A percentile compares a stretch with the other conserved stretches of the same genome.
These are phyloP conservation scores for Macrocentrus cingulum DNA, from an alignment of 1,140 invertebrate species.

Conservation along the genomic window DNA sequence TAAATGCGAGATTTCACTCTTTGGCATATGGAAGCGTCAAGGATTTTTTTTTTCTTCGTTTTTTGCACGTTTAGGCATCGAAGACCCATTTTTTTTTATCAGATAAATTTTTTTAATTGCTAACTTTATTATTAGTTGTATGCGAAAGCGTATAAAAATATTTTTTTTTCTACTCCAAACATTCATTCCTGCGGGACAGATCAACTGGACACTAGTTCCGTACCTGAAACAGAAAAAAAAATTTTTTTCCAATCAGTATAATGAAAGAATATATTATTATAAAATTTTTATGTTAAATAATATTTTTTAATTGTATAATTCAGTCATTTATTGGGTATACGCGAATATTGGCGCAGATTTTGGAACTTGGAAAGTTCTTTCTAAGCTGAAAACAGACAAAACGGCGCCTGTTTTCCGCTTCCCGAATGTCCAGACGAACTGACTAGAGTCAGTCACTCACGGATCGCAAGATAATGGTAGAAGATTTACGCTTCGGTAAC, in stretches of 20 bases:
- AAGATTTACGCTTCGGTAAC: slow-evolving; percentile 36
- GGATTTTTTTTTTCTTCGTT: slow-evolving; percentile 24
- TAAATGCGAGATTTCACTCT: no score
- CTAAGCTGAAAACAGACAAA: background rate
- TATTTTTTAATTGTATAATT: background rate
- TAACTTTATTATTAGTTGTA: slow-evolving; percentile 9
- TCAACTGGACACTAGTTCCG: slow-evolving; percentile 54
- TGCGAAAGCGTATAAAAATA: slow-evolving; percentile 9
- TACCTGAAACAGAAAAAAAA: slow-evolving; percentile 49
- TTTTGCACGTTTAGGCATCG: slow-evolving; percentile 5
- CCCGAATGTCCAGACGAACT: background rate
- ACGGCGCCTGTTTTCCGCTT: background rate
- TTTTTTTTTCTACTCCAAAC: background rate
- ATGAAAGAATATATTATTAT: no score
- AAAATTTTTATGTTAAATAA: background rate
- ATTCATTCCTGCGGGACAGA: no score
- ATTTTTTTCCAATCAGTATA: no score
- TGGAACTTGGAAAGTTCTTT: no score
- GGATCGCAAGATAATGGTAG: slow-evolving; percentile 13
- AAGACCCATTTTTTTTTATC: slow-evolving; percentile 4
- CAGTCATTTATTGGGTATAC: no score
- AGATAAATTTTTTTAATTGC: slow-evolving; percentile 22
- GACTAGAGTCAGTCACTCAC: background rate
- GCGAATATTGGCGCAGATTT: no score
- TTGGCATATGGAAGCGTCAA: no score